Conservation (phyloP, 2,113 vertebrate species). For the Cebus imitator region DNA sequence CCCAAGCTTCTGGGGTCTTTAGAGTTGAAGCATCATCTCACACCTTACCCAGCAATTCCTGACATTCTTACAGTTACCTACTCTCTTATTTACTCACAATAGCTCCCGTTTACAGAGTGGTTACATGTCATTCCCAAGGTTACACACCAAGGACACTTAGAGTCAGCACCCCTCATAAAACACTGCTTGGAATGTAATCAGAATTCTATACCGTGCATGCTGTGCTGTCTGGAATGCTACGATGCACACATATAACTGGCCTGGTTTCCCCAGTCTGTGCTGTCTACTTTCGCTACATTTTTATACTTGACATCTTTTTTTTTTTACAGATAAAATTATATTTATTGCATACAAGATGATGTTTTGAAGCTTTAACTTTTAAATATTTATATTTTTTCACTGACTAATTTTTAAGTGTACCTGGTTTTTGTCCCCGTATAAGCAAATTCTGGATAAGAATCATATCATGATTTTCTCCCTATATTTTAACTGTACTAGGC, state of each 20-base stretch:
- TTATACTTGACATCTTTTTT: background rate
- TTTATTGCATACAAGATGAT: background rate
- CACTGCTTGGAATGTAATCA: background rate
- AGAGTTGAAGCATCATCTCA: background rate
- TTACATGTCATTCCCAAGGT: background rate
- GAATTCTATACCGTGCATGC: background rate
- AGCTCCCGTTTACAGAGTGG: background rate
- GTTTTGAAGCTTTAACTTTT: background rate
- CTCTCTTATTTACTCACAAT: background rate
- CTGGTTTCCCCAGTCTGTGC: background rate
- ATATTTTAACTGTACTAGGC: background rate
- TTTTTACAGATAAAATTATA: background rate
- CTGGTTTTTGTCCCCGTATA: background rate
- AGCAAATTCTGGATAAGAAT: background rate
- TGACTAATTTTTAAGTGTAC: slow-evolving; percentile 7
- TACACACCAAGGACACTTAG: background rate
- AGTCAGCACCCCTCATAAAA: background rate
- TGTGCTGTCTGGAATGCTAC: background rate
- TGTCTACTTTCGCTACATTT: background rate
- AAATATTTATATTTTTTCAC: background rate
- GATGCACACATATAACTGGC: background rate
- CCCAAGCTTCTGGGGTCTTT: background rate
- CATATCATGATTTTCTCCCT: background rate
- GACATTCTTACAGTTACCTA: background rate
- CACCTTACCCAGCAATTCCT: background rate